Percentiles rank a stretch among this genome's conserved stretches.
phyloP scores from a whole-genome alignment of 2,888 invertebrate genomes.

The Crocallis elinguaria region DNA sequence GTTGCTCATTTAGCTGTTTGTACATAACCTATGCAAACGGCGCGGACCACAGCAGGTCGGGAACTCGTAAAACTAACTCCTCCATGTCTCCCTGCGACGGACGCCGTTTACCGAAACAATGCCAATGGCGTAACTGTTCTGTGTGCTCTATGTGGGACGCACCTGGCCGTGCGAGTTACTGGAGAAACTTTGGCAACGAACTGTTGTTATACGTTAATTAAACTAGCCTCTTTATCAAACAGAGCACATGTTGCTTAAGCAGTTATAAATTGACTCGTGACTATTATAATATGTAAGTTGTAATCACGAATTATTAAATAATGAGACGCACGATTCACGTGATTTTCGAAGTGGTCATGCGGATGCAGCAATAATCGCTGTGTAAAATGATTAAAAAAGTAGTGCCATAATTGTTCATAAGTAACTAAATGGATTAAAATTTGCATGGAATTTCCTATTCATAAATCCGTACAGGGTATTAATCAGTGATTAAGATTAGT shows the following conservation, averaged over 20 bases:
- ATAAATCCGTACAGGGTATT: no score
- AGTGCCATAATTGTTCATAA: no score
- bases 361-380: no score
- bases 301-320: no score
- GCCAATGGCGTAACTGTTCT: conserved; percentile 51
- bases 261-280: no score
- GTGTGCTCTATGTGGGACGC: conserved; percentile 31
- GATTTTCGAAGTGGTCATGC: no score
- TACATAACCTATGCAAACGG: conserved; percentile 35
- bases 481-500: not conserved
- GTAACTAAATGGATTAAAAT: no score
- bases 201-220: conserved; percentile 27
- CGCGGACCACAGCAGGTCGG: conserved; percentile 40
- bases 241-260: conserved; percentile 2
- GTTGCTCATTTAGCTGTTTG: conserved; percentile 28
- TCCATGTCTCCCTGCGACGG: conserved; percentile 29
- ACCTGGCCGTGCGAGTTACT: conserved; percentile 31
- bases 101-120: conserved; percentile 58
- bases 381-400: no score
- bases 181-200: conserved; percentile 33
- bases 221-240: conserved; percentile 2
- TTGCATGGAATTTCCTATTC: no score
- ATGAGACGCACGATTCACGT: no score
- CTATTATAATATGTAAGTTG: no score
- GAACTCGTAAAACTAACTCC: conserved; percentile 53